These are phyloP conservation scores for Acanthoscelides obtectus DNA, from an alignment of 2,888 invertebrate species.

Conservation along the genomic window DNA sequence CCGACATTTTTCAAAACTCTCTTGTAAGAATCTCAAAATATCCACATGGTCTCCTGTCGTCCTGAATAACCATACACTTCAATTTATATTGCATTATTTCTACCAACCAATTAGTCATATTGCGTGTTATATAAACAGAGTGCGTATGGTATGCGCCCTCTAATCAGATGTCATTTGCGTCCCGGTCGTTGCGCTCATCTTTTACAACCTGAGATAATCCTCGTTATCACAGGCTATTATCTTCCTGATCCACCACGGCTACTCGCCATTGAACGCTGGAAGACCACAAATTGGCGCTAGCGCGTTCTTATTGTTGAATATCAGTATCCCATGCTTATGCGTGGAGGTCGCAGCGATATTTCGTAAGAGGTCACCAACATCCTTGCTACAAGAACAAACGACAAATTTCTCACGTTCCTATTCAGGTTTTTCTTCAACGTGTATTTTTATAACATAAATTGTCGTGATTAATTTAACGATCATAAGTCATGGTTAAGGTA, in stretches of 20 bases:
- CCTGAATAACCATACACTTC: no score
- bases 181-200: not conserved
- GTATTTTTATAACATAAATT: not conserved
- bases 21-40: no score
- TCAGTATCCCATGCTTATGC: not conserved
- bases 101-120: no score
- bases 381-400: not conserved
- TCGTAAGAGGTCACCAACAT: not conserved
- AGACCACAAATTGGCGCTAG: not conserved
- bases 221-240: no score
- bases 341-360: not conserved
- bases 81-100: no score
- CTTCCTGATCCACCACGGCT: not conserved
- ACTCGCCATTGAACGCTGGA: not conserved
- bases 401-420: not conserved
- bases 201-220: not conserved
- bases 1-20: no score
- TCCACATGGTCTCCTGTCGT: no score
- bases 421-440: not conserved
- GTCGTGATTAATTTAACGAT: not conserved
- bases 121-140: not conserved
- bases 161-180: no score
- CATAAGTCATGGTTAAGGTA: not conserved
- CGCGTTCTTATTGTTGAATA: not conserved
- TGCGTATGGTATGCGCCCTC: not conserved